Evolutionary conservation across 2,113 vertebrate species (phyloP).

Genomic region (Hypanus sabinus): DNA sequence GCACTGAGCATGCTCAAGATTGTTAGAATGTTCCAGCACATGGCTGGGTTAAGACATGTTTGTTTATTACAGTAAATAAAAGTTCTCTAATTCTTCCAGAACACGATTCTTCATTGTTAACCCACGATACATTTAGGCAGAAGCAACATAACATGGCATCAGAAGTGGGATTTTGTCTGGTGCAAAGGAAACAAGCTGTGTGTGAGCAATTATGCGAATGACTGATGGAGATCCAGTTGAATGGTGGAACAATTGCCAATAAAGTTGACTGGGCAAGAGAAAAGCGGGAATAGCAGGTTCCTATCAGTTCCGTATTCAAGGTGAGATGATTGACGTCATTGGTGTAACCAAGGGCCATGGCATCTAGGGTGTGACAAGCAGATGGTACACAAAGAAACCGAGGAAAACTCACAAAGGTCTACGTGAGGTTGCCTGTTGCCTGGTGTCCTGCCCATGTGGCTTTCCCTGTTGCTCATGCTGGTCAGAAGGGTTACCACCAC

Average conservation of each 20-base stretch:
- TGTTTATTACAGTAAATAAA: too few relatives aligned
- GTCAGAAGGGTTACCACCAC: conserved; percentile 96
- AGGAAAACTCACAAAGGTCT: conserved; percentile 94
- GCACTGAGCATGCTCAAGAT: too few relatives aligned
- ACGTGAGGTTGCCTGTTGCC: conserved; percentile 86
- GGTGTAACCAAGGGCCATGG: conserved; percentile 97
- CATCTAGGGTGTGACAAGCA: conserved; percentile 95
- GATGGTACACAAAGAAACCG: conserved; percentile 96
- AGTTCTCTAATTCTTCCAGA: too few relatives aligned
- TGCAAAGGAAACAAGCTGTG: too few relatives aligned
- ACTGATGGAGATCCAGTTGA: conserved; percentile 98
- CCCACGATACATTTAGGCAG: too few relatives aligned
- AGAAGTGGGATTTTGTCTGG: too few relatives aligned
- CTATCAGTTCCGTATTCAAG: conserved; percentile 80
- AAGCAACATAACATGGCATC: too few relatives aligned
- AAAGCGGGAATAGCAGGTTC: conserved; percentile 83
- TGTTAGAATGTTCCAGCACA: too few relatives aligned
- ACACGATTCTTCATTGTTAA: too few relatives aligned
- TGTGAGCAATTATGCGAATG: too few relatives aligned
- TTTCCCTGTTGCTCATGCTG: conserved; percentile 89
- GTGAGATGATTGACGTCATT: conserved; percentile 97
- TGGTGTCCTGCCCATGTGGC: conserved; percentile 97
- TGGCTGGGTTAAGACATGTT: too few relatives aligned
- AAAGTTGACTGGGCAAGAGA: conserved; percentile 95
- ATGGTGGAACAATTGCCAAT: conserved; percentile 77